Evolutionary conservation across 2,797 vertebrate species (phyloP).

Genomic region (Schizothorax lantsangensis): DNA sequence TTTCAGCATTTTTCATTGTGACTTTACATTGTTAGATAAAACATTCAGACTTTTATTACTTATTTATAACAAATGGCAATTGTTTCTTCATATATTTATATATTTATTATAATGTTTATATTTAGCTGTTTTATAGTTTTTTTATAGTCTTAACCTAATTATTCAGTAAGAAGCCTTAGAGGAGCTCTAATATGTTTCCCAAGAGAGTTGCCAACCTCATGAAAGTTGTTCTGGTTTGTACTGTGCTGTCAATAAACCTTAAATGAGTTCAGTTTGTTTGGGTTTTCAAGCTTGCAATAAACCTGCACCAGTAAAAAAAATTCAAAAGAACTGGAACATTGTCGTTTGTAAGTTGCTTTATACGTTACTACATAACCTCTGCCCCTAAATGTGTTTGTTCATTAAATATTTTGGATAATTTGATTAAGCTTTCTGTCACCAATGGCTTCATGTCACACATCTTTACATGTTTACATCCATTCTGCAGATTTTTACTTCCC

Average conservation of each 20-base stretch:
- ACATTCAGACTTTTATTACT: neutral
- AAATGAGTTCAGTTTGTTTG: conserved; percentile 31
- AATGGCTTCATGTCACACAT: neutral
- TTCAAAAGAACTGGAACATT: neutral
- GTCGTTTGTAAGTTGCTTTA: neutral
- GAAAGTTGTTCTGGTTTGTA: conserved; percentile 27
- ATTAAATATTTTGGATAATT: neutral
- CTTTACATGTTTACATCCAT: neutral
- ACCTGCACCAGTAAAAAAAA: neutral
- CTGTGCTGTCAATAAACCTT: conserved; percentile 21
- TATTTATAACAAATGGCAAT: conserved; percentile 29
- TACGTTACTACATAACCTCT: neutral
- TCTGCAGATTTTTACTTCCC: neutral
- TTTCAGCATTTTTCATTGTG: conserved; percentile 6
- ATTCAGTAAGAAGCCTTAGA: neutral
- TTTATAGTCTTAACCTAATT: conserved; percentile 9
- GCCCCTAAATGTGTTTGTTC: neutral
- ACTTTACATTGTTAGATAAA: conserved; percentile 14
- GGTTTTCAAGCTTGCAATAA: neutral
- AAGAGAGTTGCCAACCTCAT: neutral
- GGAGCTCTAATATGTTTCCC: conserved; percentile 12
- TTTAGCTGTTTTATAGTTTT: conserved; percentile 28
- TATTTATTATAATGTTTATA: conserved; percentile 55
- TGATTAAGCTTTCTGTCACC: neutral
- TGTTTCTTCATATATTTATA: conserved; percentile 42